These are phyloP conservation scores for Asarcornis scutulata DNA, from an alignment of 2,113 vertebrate genomes.

Conservation along the genomic window DNA sequence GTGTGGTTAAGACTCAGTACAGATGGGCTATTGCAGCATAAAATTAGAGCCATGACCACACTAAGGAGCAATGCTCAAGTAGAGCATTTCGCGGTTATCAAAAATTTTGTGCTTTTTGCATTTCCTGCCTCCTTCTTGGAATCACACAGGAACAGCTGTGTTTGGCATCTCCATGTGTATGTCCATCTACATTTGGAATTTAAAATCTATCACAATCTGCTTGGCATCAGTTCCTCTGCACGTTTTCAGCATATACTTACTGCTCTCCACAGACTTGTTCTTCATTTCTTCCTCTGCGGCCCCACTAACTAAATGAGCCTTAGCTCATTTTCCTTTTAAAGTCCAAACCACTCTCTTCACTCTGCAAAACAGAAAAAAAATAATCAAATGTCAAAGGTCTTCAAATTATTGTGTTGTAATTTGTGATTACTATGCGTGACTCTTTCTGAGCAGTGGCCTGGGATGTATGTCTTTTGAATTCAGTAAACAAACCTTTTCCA, in stretches of 20 bases:
- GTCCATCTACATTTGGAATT: not conserved
- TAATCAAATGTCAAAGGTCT: not conserved
- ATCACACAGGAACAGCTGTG: not conserved
- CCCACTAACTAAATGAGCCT: not conserved
- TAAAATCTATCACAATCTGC: not conserved
- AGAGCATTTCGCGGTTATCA: not conserved
- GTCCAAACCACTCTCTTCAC: not conserved
- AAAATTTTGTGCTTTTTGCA: not conserved
- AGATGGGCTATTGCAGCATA: not conserved
- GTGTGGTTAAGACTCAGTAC: not conserved
- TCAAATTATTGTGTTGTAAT: not conserved
- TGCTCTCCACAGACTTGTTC: not conserved
- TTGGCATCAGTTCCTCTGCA: not conserved
- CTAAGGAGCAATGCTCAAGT: not conserved
- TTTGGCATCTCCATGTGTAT: not conserved
- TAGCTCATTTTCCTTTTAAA: not conserved
- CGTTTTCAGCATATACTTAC: not conserved
- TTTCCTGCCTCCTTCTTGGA: not conserved
- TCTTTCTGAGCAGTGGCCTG: not conserved
- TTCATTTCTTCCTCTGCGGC: not conserved
- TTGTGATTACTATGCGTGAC: not conserved
- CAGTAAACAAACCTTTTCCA: not conserved
- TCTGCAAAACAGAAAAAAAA: not conserved
- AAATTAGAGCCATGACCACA: not conserved
- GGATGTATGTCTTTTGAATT: not conserved